Conservation (phyloP, 2,797 vertebrate genomes). For the Danio tinwini region DNA sequence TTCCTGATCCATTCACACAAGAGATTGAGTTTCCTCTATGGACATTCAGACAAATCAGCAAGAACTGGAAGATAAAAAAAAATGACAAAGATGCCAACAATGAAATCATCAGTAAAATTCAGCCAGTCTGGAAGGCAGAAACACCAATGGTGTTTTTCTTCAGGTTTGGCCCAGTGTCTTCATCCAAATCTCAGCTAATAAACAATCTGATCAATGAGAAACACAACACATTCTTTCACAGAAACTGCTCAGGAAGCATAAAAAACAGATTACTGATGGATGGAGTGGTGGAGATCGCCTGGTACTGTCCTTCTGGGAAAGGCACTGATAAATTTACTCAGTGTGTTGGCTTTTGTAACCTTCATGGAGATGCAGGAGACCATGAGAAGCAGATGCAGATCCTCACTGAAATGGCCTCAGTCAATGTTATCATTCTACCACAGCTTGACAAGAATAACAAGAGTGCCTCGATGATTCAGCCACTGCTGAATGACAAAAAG, state of each 20-base stretch:
- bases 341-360: slow-evolving; percentile 62
- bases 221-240: slow-evolving; percentile 13
- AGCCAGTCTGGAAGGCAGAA: background rate
- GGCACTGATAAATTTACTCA: slow-evolving; percentile 65
- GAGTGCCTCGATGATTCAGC: background rate
- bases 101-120: slow-evolving; percentile 44
- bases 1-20: slow-evolving; percentile 7
- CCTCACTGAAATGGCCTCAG: slow-evolving; percentile 68
- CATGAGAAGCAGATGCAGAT: slow-evolving; percentile 66
- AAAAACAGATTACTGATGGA: background rate
- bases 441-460: background rate
- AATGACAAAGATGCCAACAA: accelerated
- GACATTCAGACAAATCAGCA: slow-evolving; percentile 68
- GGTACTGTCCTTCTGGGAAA: background rate
- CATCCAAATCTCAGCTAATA: slow-evolving; percentile 5
- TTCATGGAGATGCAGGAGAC: slow-evolving; percentile 71
- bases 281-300: slow-evolving; percentile 19
- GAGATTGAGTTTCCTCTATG: slow-evolving; percentile 69
- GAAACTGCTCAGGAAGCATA: background rate
- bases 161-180: background rate
- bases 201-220: background rate
- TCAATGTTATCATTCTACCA: slow-evolving; percentile 7
- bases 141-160: background rate
- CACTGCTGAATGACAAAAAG: background rate
- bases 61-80: slow-evolving; percentile 67